These are phyloP conservation scores for Trachemys scripta DNA, from an alignment of 2,113 vertebrate genomes.

Conservation along the genomic window DNA sequence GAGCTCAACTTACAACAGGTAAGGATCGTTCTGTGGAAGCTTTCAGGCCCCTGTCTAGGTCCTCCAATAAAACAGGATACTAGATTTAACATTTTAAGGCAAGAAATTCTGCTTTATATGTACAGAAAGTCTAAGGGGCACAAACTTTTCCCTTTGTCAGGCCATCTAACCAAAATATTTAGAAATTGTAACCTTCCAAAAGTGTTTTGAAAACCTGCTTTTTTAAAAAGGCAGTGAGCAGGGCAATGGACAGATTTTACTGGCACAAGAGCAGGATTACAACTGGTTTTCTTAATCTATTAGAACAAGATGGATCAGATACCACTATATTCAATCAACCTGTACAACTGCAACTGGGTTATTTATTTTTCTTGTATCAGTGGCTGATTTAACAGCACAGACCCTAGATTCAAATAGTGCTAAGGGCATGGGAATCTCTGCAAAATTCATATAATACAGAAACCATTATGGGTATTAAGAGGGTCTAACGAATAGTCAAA, in stretches of 20 bases:
- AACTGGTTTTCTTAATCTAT: background rate
- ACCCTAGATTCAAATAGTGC: fast-evolving
- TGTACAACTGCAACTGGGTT: fast-evolving
- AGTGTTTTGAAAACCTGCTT: background rate
- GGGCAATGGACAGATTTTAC: background rate
- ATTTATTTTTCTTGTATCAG: too few species aligned
- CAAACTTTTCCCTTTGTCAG: background rate
- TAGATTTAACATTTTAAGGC: background rate
- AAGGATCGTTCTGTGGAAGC: too few species aligned
- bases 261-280: background rate
- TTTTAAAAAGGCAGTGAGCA: background rate
- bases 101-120: background rate
- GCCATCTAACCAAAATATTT: background rate
- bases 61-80: background rate
- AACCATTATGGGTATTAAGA: fast-evolving
- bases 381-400: background rate
- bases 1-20: too few species aligned
- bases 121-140: background rate
- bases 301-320: background rate
- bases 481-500: background rate
- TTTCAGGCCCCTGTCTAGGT: too few species aligned
- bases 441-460: background rate
- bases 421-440: background rate
- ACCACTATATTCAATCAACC: background rate
- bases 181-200: too few species aligned